Conservation (phyloP, 2,888 invertebrate species). For the Mesorhabditis spiculigera region DNA sequence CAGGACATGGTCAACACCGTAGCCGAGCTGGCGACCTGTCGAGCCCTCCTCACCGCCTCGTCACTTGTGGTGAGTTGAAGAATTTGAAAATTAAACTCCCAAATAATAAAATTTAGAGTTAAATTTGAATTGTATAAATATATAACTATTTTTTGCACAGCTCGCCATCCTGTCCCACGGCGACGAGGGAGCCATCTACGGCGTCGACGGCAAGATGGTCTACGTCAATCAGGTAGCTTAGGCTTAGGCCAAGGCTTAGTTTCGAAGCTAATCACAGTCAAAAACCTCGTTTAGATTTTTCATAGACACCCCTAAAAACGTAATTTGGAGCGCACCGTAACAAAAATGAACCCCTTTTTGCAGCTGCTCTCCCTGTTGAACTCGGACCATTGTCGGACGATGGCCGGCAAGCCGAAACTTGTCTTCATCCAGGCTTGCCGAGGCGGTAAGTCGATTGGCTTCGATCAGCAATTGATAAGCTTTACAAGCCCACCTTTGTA, state of each 20-base stretch:
- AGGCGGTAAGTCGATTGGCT: conserved; percentile 40
- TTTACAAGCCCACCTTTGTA: no score
- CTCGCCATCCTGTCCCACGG: background rate
- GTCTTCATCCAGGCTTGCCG: conserved; percentile 58
- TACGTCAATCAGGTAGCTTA: background rate
- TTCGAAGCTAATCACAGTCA: no score
- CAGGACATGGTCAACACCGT: conserved; percentile 38
- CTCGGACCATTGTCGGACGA: conserved; percentile 35
- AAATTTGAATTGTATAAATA: no score
- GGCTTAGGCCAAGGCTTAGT: no score
- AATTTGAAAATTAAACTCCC: background rate
- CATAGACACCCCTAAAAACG: background rate
- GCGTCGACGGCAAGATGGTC: background rate
- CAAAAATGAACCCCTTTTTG: conserved; percentile 21
- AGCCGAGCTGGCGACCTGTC: conserved; percentile 30
- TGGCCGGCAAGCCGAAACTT: conserved; percentile 56
- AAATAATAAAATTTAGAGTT: background rate
- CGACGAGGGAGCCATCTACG: background rate
- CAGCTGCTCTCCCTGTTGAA: conserved; percentile 38
- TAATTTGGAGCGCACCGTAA: background rate
- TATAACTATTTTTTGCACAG: background rate
- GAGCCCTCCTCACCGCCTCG: conserved; percentile 19
- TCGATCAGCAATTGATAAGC: no score
- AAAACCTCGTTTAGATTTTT: no score
- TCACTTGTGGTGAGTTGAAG: conserved; percentile 16